Evolutionary conservation across 1,140 invertebrate genomes (phyloP).

Genomic region (Phymorhynchus buccinoides): DNA sequence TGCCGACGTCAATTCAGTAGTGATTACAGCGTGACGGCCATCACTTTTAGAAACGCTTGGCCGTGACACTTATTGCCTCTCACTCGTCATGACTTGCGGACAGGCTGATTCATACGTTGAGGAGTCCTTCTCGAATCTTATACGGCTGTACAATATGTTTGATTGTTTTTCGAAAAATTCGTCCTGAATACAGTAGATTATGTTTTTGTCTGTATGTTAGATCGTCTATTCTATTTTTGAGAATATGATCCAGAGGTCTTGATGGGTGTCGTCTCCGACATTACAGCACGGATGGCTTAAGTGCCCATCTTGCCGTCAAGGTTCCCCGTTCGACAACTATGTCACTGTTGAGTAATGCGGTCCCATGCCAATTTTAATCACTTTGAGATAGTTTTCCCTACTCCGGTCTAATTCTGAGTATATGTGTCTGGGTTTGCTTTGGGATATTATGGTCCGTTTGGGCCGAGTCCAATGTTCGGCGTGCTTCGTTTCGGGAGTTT

Average conservation of each 20-base stretch:
- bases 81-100: constrained; percentile 26
- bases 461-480: constrained; percentile 42
- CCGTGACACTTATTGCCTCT: constrained; percentile 18
- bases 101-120: constrained; percentile 43
- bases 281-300: background rate
- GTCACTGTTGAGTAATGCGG: background rate
- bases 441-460: constrained; percentile 38
- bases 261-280: no score
- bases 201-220: background rate
- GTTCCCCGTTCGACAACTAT: constrained; percentile 30
- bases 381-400: constrained; percentile 5
- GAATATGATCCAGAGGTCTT: no score
- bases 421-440: background rate
- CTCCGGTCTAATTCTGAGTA: background rate
- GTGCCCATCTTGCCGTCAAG: background rate
- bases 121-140: background rate
- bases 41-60: background rate
- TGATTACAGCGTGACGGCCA: background rate
- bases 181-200: constrained; percentile 28
- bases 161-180: constrained; percentile 40
- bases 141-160: background rate
- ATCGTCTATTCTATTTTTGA: background rate
- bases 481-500: constrained; percentile 53
- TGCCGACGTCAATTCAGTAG: constrained; percentile 9
- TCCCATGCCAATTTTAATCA: background rate